A percentile compares a stretch with the other conserved stretches of the same genome.
These are phyloP conservation scores for Melanostoma scalare DNA, from an alignment of 2,888 invertebrate species.

Conservation along the genomic window DNA sequence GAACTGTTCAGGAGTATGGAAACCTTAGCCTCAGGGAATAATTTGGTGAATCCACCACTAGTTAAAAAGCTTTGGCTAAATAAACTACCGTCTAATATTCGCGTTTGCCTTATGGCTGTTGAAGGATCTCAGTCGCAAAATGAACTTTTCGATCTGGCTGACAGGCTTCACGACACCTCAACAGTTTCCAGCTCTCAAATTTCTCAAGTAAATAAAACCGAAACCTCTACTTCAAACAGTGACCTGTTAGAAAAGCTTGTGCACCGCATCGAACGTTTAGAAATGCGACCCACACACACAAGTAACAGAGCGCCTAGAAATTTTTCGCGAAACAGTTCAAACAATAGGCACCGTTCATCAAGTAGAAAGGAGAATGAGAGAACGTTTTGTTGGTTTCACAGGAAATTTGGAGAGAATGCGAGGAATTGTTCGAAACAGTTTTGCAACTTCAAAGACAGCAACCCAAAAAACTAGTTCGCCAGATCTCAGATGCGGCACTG, in stretches of 20 bases:
- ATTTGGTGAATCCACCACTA: not conserved
- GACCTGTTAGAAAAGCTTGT: constrained; percentile 8
- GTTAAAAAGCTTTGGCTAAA: constrained; percentile 34
- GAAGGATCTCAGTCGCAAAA: constrained; percentile 13
- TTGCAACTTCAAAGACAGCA: not conserved
- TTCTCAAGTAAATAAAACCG: not conserved
- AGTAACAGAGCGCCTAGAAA: constrained; percentile 1
- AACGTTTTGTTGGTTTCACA: constrained; percentile 9
- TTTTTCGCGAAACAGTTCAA: not conserved
- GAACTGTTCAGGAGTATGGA: constrained; percentile 25
- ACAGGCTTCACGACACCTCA: constrained; percentile 26
- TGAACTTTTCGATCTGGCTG: constrained; percentile 10
- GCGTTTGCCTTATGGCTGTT: constrained; percentile 24
- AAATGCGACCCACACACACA: not conserved
- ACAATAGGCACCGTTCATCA: not conserved
- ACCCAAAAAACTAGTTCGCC: constrained; percentile 28
- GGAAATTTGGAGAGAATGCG: not conserved
- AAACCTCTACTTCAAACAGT: not conserved
- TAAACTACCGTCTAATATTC: not conserved
- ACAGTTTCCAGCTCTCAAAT: not conserved
- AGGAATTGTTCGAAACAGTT: constrained; percentile 1
- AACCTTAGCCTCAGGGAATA: not conserved
- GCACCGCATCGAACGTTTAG: not conserved
- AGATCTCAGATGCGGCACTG: constrained; percentile 28
- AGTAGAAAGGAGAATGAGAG: not conserved